These are phyloP conservation scores for Steinernema khuongi DNA, from an alignment of 1,140 invertebrate genomes.

Conservation along the genomic window DNA sequence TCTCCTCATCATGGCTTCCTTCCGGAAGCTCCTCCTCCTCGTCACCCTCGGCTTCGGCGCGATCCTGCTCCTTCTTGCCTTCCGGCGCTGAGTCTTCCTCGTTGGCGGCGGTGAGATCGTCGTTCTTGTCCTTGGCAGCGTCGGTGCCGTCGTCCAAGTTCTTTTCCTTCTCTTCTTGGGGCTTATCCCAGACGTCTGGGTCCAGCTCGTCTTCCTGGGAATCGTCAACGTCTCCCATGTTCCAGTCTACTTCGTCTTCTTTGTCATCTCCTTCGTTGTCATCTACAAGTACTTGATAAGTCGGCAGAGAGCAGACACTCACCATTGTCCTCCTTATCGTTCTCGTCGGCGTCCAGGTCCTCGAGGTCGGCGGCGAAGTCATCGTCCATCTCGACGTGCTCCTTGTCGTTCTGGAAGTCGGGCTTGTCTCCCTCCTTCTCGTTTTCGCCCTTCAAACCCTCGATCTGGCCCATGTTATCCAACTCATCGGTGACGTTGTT, in stretches of 20 bases:
- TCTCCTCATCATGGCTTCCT: conserved; percentile 61
- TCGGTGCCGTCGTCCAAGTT: conserved; percentile 80
- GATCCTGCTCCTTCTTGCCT: conserved; percentile 49
- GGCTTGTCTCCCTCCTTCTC: conserved; percentile 40
- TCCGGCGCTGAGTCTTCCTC: conserved; percentile 55
- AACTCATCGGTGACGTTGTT: conserved; percentile 90
- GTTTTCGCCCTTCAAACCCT: conserved; percentile 48
- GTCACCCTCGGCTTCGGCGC: conserved; percentile 62
- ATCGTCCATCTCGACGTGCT: conserved; percentile 51
- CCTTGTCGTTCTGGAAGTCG: conserved; percentile 26
- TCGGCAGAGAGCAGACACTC: not conserved
- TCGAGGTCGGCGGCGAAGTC: conserved; percentile 55
- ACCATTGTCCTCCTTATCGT: conserved; percentile 55
- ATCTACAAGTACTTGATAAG: conserved; percentile 20
- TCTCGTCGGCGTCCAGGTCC: conserved; percentile 51
- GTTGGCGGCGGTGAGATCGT: conserved; percentile 44
- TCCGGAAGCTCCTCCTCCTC: conserved; percentile 59
- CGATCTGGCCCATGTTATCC: conserved; percentile 78
- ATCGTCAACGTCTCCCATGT: conserved; percentile 60
- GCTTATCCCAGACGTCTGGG: conserved; percentile 54
- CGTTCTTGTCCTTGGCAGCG: conserved; percentile 63
- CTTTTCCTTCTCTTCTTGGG: conserved; percentile 82
- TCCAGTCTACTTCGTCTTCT: conserved; percentile 55
- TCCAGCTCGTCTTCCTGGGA: conserved; percentile 54
- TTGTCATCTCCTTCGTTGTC: conserved; percentile 51